Percentiles rank a stretch among this genome's conserved stretches.
Evolutionary conservation across 2,797 vertebrate species (phyloP).

Genomic region (Cossypha dichroa): DNA sequence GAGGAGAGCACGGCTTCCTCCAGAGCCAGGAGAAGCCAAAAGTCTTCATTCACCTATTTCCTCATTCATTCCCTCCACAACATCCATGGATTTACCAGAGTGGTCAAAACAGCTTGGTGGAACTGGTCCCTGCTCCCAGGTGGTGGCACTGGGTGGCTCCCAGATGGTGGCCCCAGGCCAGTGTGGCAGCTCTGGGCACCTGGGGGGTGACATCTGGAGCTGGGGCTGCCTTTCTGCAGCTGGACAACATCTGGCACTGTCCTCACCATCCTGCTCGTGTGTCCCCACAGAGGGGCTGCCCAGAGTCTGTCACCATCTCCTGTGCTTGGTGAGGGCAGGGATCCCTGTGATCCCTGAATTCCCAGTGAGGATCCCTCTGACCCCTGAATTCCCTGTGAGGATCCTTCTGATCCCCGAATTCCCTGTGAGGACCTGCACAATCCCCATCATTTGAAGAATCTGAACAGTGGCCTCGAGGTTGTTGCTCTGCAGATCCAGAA

Average conservation of each 20-base stretch:
- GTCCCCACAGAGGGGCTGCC: background rate
- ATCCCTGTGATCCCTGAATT: background rate
- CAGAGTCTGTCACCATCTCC: background rate
- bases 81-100: background rate
- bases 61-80: background rate
- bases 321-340: fast-evolving
- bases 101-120: background rate
- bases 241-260: background rate
- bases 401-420: no score
- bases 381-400: no score
- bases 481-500: background rate
- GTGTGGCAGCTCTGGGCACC: fast-evolving
- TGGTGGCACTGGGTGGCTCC: background rate
- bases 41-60: conserved; percentile 8
- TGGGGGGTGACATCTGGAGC: background rate
- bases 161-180: background rate
- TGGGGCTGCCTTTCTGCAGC: background rate
- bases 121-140: fast-evolving
- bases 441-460: background rate
- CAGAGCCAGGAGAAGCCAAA: conserved; percentile 23
- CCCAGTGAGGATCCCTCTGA: no score
- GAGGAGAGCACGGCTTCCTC: background rate
- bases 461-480: fast-evolving
- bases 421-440: background rate
- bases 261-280: fast-evolving